phyloP scores from a whole-genome alignment of 1,140 invertebrate genomes.

The Drosophila sturtevanti region DNA sequence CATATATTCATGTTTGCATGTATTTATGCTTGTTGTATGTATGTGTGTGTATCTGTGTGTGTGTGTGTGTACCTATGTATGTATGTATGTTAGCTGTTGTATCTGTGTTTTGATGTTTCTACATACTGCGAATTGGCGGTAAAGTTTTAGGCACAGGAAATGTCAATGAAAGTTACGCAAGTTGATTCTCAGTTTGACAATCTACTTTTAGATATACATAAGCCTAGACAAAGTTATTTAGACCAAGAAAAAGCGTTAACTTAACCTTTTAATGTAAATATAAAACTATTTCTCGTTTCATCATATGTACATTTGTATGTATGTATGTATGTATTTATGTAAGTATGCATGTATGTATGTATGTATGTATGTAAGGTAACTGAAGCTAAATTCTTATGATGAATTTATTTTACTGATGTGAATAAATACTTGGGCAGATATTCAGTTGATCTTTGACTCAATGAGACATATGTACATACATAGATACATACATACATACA shows the following conservation, averaged over 20 bases:
- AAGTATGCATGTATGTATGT: too few relatives aligned
- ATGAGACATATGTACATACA: too few relatives aligned
- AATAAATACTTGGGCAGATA: too few relatives aligned
- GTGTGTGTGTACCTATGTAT: neutral
- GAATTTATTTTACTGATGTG: too few relatives aligned
- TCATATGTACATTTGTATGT: too few relatives aligned
- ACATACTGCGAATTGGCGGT: neutral
- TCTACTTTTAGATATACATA: neutral
- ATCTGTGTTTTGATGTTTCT: constrained; percentile 10
- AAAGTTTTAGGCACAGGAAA: constrained; percentile 15
- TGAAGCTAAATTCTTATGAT: too few relatives aligned
- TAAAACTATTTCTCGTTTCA: too few relatives aligned
- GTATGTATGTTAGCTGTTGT: neutral
- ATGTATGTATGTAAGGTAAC: too few relatives aligned
- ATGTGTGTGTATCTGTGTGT: neutral
- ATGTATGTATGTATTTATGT: too few relatives aligned
- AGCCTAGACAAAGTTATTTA: neutral
- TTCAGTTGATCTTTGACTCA: too few relatives aligned
- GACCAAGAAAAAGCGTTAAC: neutral
- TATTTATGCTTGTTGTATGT: neutral
- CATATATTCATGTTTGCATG: neutral
- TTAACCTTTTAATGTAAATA: neutral
- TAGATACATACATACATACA: too few relatives aligned
- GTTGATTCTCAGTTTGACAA: neutral
- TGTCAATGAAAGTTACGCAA: constrained; percentile 30